These are phyloP conservation scores for Ctenopoma kingsleyae DNA, from an alignment of 2,797 vertebrate species.

Conservation along the genomic window DNA sequence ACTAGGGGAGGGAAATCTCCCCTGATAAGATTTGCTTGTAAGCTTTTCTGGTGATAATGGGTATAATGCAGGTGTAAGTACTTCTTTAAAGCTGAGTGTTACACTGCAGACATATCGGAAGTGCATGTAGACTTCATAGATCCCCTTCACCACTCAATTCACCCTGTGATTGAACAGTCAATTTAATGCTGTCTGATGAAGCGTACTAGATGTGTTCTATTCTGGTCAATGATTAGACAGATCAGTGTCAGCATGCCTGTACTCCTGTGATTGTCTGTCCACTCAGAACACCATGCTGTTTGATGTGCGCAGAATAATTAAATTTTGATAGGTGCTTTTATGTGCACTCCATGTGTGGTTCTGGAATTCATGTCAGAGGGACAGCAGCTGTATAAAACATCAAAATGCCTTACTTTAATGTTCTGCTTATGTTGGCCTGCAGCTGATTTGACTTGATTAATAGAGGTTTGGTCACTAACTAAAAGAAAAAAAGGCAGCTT, in stretches of 20 bases:
- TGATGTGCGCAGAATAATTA: conserved; percentile 39
- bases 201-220: conserved; percentile 30
- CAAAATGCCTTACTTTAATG: conserved; percentile 14
- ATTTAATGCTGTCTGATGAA: conserved; percentile 43
- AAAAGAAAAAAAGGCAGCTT: background rate
- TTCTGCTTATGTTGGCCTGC: background rate
- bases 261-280: conserved; percentile 38
- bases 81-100: conserved; percentile 52
- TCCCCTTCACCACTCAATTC: conserved; percentile 4
- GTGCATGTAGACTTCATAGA: conserved; percentile 15
- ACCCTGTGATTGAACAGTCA: conserved; percentile 18
- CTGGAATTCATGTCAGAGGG: conserved; percentile 17
- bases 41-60: conserved; percentile 49
- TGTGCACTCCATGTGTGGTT: conserved; percentile 15
- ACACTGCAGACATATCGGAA: conserved; percentile 20
- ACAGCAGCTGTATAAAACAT: conserved; percentile 56
- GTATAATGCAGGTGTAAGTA: conserved; percentile 56
- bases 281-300: conserved; percentile 22
- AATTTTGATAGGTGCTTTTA: conserved; percentile 39
- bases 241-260: conserved; percentile 36
- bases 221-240: conserved; percentile 28
- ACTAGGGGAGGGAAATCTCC: conserved; percentile 32
- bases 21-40: conserved; percentile 61
- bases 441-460: conserved; percentile 15
- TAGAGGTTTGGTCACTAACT: conserved; percentile 20